A percentile compares a stretch with the other conserved stretches of the same genome.
These are phyloP conservation scores for Xylota sylvarum DNA, from an alignment of 2,888 invertebrate species.

Conservation along the genomic window DNA sequence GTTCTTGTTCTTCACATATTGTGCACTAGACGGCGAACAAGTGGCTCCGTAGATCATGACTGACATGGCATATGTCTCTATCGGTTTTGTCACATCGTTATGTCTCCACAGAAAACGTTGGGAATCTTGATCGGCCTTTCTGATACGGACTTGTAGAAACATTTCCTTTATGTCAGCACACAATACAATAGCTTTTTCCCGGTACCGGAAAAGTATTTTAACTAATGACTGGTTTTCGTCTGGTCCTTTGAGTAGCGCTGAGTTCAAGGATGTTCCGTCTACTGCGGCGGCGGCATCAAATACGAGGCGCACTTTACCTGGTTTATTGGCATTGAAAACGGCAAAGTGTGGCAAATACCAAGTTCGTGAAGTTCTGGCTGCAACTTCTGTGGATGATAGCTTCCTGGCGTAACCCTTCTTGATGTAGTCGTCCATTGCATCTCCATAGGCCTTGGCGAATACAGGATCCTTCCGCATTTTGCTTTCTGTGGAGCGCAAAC, in stretches of 20 bases:
- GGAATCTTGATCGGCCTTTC: constrained; percentile 78
- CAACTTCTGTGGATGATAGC: constrained; percentile 1
- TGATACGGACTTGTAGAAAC: constrained; percentile 80
- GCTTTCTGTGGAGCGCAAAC: not conserved
- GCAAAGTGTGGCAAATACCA: constrained; percentile 79
- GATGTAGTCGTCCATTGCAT: not conserved
- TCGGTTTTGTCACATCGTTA: not conserved
- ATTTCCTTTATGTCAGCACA: constrained; percentile 81
- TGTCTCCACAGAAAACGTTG: constrained; percentile 79
- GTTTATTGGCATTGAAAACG: constrained; percentile 78
- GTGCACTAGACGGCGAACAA: constrained; percentile 69
- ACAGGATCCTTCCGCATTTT: not conserved
- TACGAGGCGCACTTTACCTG: constrained; percentile 78
- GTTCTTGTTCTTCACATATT: constrained; percentile 71
- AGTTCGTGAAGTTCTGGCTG: constrained; percentile 32
- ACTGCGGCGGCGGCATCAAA: constrained; percentile 80
- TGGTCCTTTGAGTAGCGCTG: no score
- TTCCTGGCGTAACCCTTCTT: not conserved
- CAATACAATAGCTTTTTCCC: constrained; percentile 78
- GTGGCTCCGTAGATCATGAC: constrained; percentile 78
- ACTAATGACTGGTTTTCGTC: constrained; percentile 78
- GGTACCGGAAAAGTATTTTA: constrained; percentile 79
- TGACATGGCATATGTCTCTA: constrained; percentile 71
- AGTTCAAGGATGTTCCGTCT: constrained; percentile 78
- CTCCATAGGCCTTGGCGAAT: not conserved